phyloP scores from a whole-genome alignment of 2,797 vertebrate species.

The Cryptoblepharus egeriae region DNA sequence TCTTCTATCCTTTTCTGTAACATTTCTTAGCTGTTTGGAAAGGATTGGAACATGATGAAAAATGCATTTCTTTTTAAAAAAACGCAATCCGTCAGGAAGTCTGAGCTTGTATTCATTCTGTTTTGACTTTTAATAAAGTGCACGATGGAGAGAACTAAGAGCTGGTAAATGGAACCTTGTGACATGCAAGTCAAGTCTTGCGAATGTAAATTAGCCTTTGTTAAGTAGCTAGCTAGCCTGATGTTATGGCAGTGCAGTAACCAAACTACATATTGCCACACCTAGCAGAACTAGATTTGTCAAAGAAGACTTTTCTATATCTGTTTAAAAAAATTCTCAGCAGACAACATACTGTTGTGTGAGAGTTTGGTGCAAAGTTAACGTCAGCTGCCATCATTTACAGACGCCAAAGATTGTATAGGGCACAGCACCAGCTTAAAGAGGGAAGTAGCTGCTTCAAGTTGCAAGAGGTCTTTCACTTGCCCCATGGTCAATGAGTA shows the following conservation, averaged over 20 bases:
- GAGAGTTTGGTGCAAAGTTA: background rate
- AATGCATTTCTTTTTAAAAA: too few species aligned
- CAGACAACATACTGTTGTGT: background rate
- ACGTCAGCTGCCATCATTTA: background rate
- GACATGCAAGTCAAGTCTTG: constrained; percentile 40
- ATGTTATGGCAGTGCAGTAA: background rate
- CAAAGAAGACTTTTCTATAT: background rate
- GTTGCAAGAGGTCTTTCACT: too few species aligned
- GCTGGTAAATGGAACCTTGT: constrained; percentile 36
- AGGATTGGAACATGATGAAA: background rate
- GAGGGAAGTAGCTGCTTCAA: too few species aligned
- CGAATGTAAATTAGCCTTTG: background rate
- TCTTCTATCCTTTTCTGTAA: background rate
- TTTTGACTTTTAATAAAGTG: background rate
- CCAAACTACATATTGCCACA: background rate
- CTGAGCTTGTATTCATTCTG: background rate
- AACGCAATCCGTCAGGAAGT: background rate
- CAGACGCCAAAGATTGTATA: background rate
- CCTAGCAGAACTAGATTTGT: background rate
- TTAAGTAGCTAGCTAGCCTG: background rate
- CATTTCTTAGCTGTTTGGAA: background rate
- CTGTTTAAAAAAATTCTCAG: background rate
- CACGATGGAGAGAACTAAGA: background rate
- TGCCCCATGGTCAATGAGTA: background rate
- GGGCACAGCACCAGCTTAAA: too few species aligned